Conservation (phyloP, 2,888 invertebrate genomes). For the Gastracanthus pulcherrimus region DNA sequence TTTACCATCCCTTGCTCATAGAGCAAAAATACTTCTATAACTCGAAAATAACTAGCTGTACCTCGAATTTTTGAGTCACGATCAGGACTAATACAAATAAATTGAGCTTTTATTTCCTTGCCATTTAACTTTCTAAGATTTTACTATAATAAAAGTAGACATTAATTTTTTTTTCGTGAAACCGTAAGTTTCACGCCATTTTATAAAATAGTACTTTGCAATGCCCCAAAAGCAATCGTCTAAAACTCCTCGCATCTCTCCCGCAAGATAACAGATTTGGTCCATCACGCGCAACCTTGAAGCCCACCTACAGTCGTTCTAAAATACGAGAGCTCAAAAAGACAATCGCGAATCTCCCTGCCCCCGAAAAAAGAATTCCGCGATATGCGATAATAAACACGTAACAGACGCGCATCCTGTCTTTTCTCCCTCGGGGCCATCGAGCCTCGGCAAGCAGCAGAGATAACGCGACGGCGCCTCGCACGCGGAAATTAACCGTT, state of each 20-base stretch:
- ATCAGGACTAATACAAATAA: not conserved
- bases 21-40: not conserved
- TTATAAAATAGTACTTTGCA: too few relatives aligned
- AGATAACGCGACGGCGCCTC: constrained; percentile 68
- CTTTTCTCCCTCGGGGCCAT: not conserved
- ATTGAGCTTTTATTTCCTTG: too few relatives aligned
- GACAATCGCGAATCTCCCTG: not conserved
- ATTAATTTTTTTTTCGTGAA: too few relatives aligned
- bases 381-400: not conserved
- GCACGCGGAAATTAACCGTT: constrained; percentile 77
- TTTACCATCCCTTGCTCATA: not conserved
- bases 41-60: not conserved
- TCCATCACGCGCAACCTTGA: too few relatives aligned
- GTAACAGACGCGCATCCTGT: not conserved
- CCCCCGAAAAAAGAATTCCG: not conserved
- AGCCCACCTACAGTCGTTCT: too few relatives aligned
- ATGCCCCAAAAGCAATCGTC: too few relatives aligned
- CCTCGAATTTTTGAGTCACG: not conserved
- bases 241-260: too few relatives aligned
- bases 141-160: too few relatives aligned
- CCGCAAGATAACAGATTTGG: too few relatives aligned
- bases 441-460: not conserved
- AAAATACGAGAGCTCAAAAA: too few relatives aligned
- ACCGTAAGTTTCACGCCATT: too few relatives aligned
- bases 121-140: too few relatives aligned